Percentiles rank a stretch among this genome's conserved stretches.
phyloP scores from a whole-genome alignment of 2,888 invertebrate genomes.

The Dichetophora obliterata region DNA sequence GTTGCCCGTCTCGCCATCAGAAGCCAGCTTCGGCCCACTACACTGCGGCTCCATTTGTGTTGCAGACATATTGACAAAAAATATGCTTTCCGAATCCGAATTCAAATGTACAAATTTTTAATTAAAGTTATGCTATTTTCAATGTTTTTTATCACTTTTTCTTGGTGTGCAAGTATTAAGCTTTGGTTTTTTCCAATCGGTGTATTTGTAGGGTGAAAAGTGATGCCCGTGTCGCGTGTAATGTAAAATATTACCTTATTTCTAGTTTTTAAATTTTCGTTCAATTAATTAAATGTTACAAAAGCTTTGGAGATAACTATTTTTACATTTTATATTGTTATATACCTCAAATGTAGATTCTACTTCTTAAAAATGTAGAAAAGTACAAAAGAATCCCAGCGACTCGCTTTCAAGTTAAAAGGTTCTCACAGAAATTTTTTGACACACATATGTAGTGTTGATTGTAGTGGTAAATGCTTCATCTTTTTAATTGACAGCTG shows the following conservation, averaged over 20 bases:
- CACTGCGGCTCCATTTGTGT: slow-evolving; percentile 58
- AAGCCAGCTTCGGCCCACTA: slow-evolving; percentile 52
- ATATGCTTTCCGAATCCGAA: neutral
- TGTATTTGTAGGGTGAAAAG: neutral
- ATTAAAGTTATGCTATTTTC: neutral
- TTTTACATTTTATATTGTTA: neutral
- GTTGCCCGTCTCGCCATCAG: slow-evolving; percentile 43
- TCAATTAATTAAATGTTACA: neutral
- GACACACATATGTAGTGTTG: neutral
- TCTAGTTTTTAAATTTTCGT: neutral
- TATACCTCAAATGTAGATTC: slow-evolving; percentile 4
- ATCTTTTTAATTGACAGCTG: neutral
- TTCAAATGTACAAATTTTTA: neutral
- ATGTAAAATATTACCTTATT: neutral
- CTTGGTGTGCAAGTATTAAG: neutral
- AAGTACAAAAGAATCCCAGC: neutral
- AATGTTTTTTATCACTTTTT: neutral
- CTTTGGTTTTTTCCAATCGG: neutral
- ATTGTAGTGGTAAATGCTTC: neutral
- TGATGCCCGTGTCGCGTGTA: neutral
- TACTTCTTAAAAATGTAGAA: neutral
- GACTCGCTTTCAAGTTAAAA: neutral
- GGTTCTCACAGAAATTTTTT: neutral
- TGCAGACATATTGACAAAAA: slow-evolving; percentile 58
- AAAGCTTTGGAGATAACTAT: neutral